phyloP scores from a whole-genome alignment of 2,888 invertebrate species.

The Pharmacophagus antenor region DNA sequence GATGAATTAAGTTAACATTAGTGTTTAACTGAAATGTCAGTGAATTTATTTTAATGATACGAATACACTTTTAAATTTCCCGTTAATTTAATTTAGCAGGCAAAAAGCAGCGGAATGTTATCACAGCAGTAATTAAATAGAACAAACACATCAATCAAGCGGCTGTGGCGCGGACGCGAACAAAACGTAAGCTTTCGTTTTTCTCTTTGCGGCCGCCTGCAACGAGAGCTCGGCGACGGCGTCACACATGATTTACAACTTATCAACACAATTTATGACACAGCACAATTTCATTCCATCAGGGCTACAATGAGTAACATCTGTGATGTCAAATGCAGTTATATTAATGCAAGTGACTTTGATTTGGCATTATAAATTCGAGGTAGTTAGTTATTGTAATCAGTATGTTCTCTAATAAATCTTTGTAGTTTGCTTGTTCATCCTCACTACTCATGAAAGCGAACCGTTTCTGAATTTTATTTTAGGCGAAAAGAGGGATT shows the following conservation, averaged over 20 bases:
- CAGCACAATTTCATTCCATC: slow-evolving; percentile 30
- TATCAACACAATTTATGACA: slow-evolving; percentile 38
- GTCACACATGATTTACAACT: slow-evolving; percentile 38
- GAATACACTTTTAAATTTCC: not conserved
- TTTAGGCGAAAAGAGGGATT: not conserved
- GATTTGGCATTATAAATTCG: slow-evolving; percentile 18
- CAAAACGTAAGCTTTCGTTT: slow-evolving; percentile 47
- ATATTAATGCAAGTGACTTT: slow-evolving; percentile 26
- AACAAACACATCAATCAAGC: slow-evolving; percentile 53
- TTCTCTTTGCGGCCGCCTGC: slow-evolving; percentile 53
- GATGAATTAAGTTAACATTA: too few relatives aligned
- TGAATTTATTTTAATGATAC: too few relatives aligned
- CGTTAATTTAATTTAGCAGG: not conserved
- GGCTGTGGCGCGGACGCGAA: slow-evolving; percentile 40
- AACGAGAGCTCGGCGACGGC: slow-evolving; percentile 32
- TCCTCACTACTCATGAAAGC: not conserved
- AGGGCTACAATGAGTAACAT: slow-evolving; percentile 19
- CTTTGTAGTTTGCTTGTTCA: not conserved
- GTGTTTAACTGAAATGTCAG: too few relatives aligned
- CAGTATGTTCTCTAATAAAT: slow-evolving; percentile 1
- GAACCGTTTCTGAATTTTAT: not conserved
- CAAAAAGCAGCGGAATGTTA: slow-evolving; percentile 41
- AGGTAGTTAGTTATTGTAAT: slow-evolving; percentile 16
- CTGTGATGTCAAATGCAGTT: slow-evolving; percentile 26
- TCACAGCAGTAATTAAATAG: slow-evolving; percentile 47